Evolutionary conservation across 1,140 invertebrate species (phyloP).

Genomic region (Drosophila murphyi): DNA sequence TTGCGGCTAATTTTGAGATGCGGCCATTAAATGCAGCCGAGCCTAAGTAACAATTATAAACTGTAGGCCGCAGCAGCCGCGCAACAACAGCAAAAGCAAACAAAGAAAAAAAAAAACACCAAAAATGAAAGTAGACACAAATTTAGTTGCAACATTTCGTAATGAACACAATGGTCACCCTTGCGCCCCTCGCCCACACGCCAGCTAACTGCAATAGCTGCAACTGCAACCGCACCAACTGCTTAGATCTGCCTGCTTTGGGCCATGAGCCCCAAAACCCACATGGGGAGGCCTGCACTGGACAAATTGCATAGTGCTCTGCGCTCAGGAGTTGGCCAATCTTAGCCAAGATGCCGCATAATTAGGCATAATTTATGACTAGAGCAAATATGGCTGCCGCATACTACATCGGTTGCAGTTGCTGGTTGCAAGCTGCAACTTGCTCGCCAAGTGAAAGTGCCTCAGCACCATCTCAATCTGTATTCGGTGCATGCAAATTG

Average conservation of each 20-base stretch:
- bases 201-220: conserved; percentile 7
- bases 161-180: conserved; percentile 43
- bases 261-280: conserved; percentile 38
- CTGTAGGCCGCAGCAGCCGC: conserved; percentile 25
- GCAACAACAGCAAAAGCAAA: conserved; percentile 3
- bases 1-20: conserved; percentile 53
- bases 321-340: conserved; percentile 72
- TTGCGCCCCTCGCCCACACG: conserved; percentile 9
- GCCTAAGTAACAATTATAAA: conserved; percentile 46
- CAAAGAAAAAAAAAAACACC: not conserved
- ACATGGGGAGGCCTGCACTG: conserved; percentile 47
- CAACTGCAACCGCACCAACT: conserved; percentile 18
- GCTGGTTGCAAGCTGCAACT: conserved; percentile 12
- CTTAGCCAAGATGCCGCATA: conserved; percentile 77
- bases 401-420: conserved; percentile 15
- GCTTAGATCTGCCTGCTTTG: conserved; percentile 39
- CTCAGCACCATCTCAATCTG: conserved; percentile 38
- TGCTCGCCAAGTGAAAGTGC: conserved; percentile 63
- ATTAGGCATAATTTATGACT: conserved; percentile 79
- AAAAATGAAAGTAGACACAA: conserved; percentile 54
- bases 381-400: conserved; percentile 44
- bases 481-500: conserved; percentile 51
- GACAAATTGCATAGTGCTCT: conserved; percentile 66
- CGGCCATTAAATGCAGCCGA: conserved; percentile 47
- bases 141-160: conserved; percentile 55